Evolutionary conservation across 2,888 invertebrate species (phyloP).

Genomic region (Ennomos erosarius): DNA sequence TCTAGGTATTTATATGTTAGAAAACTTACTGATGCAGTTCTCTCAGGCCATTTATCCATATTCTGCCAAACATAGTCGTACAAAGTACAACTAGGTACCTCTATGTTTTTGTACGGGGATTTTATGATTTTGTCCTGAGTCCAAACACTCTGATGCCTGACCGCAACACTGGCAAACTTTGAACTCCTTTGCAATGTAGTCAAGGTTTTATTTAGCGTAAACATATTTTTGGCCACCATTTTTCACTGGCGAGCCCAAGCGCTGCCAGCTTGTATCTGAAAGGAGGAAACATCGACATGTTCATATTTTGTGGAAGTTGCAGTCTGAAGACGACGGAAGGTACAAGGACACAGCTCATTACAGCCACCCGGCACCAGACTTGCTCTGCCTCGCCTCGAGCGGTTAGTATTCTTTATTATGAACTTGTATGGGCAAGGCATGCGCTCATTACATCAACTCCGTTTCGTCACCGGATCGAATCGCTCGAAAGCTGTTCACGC

Average conservation of each 20-base stretch:
- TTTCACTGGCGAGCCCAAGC: constrained; percentile 15
- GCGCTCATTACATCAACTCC: too few species aligned
- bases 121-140: constrained; percentile 65
- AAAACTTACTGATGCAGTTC: constrained; percentile 86
- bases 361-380: too few species aligned
- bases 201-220: constrained; percentile 54
- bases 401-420: too few species aligned
- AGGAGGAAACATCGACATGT: constrained; percentile 13
- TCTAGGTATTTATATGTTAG: too few species aligned
- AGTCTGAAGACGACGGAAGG: neutral
- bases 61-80: constrained; percentile 87
- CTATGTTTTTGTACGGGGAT: constrained; percentile 81
- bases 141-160: constrained; percentile 66
- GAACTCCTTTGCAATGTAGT: constrained; percentile 47
- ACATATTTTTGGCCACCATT: constrained; percentile 58
- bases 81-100: constrained; percentile 81
- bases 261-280: constrained; percentile 23
- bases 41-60: constrained; percentile 87
- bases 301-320: neutral
- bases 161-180: constrained; percentile 46
- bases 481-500: too few species aligned
- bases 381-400: too few species aligned
- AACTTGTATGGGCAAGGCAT: too few species aligned
- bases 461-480: too few species aligned
- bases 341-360: too few species aligned